phyloP scores from a whole-genome alignment of 2,888 invertebrate genomes.

The Brachyptera risi region DNA sequence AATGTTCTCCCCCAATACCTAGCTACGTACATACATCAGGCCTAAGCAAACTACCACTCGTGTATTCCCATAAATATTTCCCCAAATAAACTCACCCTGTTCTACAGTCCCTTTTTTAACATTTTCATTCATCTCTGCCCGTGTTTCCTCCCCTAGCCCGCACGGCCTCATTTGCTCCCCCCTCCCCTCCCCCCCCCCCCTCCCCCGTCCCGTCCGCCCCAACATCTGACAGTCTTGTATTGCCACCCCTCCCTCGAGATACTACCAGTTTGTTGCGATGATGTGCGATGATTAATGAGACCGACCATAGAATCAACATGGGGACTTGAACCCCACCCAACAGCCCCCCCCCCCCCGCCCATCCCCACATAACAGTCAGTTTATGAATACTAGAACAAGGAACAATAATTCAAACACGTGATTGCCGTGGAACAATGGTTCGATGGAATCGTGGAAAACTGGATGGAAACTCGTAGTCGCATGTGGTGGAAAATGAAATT shows the following conservation, averaged over 20 bases:
- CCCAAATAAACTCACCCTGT: neutral
- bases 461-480: too few species aligned
- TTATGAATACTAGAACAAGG: neutral
- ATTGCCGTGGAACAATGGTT: too few species aligned
- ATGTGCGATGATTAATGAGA: constrained; percentile 41
- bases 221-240: constrained; percentile 33
- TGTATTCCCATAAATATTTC: neutral
- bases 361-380: constrained; percentile 20
- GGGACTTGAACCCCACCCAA: constrained; percentile 39
- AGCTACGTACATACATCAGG: too few species aligned
- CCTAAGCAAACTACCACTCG: too few species aligned
- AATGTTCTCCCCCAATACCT: too few species aligned
- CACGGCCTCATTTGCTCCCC: constrained; percentile 17
- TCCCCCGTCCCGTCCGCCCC: constrained; percentile 32
- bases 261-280: constrained; percentile 29
- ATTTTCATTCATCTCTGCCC: constrained; percentile 1
- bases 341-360: constrained; percentile 36
- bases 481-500: too few species aligned
- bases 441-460: too few species aligned
- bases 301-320: too few species aligned
- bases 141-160: constrained; percentile 13
- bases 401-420: too few species aligned
- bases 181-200: constrained; percentile 11
- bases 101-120: constrained; percentile 12
- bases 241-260: constrained; percentile 8